phyloP scores from a whole-genome alignment of 2,797 vertebrate genomes.

The Schizopygopsis pylzovi region DNA sequence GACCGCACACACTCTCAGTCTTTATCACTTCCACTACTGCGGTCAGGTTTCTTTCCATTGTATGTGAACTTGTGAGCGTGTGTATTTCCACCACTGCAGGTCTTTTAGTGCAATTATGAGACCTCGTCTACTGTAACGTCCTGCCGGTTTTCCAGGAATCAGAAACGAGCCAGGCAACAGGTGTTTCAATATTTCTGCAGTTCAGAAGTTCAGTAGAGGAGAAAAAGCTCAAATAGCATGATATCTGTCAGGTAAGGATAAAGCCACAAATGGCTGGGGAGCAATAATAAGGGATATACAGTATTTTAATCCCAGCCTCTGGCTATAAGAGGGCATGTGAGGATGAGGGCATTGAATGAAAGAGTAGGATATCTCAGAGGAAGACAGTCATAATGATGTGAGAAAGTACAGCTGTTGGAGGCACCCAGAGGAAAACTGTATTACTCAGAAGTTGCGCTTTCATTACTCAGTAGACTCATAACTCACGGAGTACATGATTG shows the following conservation, averaged over 20 bases:
- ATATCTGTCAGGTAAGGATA: neutral
- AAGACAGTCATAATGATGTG: constrained; percentile 8
- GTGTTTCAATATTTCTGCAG: constrained; percentile 3
- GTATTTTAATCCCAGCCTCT: neutral
- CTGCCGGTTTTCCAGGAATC: constrained; percentile 53
- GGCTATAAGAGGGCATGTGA: neutral
- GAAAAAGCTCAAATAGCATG: neutral
- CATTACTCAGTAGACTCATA: neutral
- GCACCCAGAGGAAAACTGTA: neutral
- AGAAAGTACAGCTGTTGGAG: constrained; percentile 1
- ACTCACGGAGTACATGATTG: neutral
- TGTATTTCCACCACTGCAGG: neutral
- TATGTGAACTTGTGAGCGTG: neutral
- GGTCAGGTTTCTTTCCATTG: constrained; percentile 13
- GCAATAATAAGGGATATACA: neutral
- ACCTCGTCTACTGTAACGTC: constrained; percentile 30
- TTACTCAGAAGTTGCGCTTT: neutral
- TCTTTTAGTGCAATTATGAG: neutral
- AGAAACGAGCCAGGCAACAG: constrained; percentile 32
- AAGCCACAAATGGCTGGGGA: neutral
- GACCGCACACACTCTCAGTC: constrained; percentile 12
- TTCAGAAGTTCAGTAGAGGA: constrained; percentile 4
- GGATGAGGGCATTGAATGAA: neutral
- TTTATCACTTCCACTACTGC: constrained; percentile 5
- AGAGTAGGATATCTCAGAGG: constrained; percentile 6